Evolutionary conservation across 23 tunicate genomes (phyloP), one percentile per base, ranked within the genome.

Genomic region (Oikopleura albicans): DNA sequence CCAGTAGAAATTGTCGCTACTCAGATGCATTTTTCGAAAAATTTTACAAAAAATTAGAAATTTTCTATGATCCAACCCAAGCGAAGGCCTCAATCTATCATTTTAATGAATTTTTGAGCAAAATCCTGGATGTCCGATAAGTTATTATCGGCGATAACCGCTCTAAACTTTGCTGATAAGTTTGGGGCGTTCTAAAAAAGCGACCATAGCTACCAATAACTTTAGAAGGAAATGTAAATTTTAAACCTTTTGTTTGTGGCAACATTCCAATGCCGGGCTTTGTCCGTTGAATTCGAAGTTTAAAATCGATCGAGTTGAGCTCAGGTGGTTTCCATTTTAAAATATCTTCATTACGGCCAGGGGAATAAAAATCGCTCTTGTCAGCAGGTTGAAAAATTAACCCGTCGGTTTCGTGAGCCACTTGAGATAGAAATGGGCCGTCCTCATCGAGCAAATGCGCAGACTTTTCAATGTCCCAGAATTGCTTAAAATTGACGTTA

Each of bases 371-470:
- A 91, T 91, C 87, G n/a, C 37, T 41, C 31, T 71, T 71, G 34
- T 87, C 85, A 0, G 98, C 98, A 33, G 98, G 98, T 84, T 93
- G 98, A 57, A 90, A 93, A 22, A 93, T 93, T n/a, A 93, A 75
- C 16, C 98, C 98, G 75, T 93, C 98, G 49, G 90, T 88, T 76
- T 93, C 98, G 76, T 93, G 98, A 4, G 96, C 85, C 0, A 93
- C 79, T 31, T 71, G 27, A 2, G 79, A 27, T 34, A 71, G 79
- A 71, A 71, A 71, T 71, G 27, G 4, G 34, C 79, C 79, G 33
- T 71, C 79, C 31, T 71, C 79, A 2, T 71, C 79, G 33, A 71
- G 79, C 79, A 71, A 71, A 71, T 71, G 79, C 2, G 36, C 79
- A 16, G 79, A 71, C 37, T 71, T 71, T 29, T 71, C 79, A 71